Base-by-base conservation (phyloP, 2,797 vertebrate genomes). In the Geotrypetes seraphini region DNA sequence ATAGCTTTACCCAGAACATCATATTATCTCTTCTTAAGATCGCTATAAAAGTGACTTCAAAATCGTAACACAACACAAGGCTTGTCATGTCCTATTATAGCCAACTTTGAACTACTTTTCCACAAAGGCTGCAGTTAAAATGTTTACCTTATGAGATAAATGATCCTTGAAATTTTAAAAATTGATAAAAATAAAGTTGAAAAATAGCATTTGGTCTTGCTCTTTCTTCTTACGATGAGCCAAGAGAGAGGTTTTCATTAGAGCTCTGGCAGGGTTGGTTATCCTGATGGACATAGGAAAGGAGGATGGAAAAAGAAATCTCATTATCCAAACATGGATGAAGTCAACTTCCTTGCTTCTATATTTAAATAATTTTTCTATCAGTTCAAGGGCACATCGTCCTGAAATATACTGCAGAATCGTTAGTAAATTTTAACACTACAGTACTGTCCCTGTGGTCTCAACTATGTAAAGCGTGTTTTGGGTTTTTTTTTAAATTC, bases 231-330 rank as follows among this genome's bases (percentile, higher is more conserved):
- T 37, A 52, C 60, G 53, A 46, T 27, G 42, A 46, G 53, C 60
- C 63, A 61, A 49, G 52, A 48, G 54, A 47, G 60, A 66, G 65
- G 59, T 59, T 69, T 63, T 52, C 57, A 60, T 60, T 60, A 64
- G 47, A 31, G 32, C 47, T 46, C 40, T 64, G 60, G 58, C 58
- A 56, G 33, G 12, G n/a, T 22, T 28, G 60, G 60, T 50, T 51
- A 60, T 59, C 46, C 16, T 53, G 48, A 57, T 51, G 37, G 50
- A 58, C 51, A 56, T 13, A 46, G 50, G 39, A 47, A 42, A 57
- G 16, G 31, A 57, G 57, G 54, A n/a, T n/a, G 64, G n/a, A n/a
- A 52, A 49, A 51, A 62, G 39, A 60, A 43, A 27, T 22, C 39
- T 27, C 52, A 53, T 59, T 63, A 54, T 60, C 53, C 48, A 50